Evolutionary conservation across 2,113 vertebrate genomes (phyloP), one percentile per base, ranked within the genome.

Genomic region (Hiodon alosoides): DNA sequence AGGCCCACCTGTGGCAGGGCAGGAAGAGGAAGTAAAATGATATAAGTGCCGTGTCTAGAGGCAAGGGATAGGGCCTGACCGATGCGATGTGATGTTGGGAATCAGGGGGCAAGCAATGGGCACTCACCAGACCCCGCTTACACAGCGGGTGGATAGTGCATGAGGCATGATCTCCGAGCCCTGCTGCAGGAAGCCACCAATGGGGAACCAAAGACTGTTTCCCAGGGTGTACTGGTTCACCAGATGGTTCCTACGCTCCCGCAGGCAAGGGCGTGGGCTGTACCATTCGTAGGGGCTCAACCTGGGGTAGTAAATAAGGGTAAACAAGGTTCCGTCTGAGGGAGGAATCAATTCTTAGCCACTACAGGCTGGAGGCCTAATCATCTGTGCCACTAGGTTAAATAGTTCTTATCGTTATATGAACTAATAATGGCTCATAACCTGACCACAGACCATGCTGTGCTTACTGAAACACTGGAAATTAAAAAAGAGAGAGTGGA

Each of bases 101-200:
- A 4, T 5, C 48, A 3, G 0, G 4, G 17, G 10, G 7, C 7
- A 7, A 3, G 16, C 59, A 9, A n/a, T 6, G 3, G 7, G 60
- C 11, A 79, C 94, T 87, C 78, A 97, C 95, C 95, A 96, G 87
- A 97, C 95, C 8, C 94, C 95, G 16, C 94, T 96, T 87, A 97
- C 95, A 3, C 95, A 97, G 85, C 95, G 92, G 0, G 95, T 97
- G 71, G 94, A 95, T 65, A 98, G 89, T 0, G 95, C 95, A 0
- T 95, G 87, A 31, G 95, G 95, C 93, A 94, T 94, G 81, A 98
- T 92, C 89, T 96, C 95, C 0, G 95, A 95, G 1, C 95, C 95
- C 80, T 98, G 95, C 84, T 98, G 95, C 95, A 98, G 95, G 90
- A 97, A 98, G 16, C 95, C 95, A 0, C 95, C 95, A 0, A 98